These are phyloP conservation scores for Epiblema foenella DNA, from an alignment of 2,888 invertebrate species.

Conservation along the genomic window DNA sequence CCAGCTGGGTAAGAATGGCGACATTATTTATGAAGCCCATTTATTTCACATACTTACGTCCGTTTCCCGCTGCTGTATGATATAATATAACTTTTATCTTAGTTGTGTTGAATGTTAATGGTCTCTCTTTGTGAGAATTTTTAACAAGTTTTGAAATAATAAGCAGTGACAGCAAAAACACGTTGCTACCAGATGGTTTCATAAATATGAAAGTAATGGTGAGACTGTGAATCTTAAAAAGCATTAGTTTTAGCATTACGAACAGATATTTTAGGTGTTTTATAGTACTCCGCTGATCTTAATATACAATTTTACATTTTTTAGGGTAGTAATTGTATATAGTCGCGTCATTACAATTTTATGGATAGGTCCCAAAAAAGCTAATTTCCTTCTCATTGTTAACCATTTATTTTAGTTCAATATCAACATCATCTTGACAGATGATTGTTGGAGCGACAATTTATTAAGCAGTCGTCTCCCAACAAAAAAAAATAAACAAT, in stretches of 20 bases:
- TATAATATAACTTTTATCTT: constrained; percentile 26
- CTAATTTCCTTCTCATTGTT: too few species aligned
- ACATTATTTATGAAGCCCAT: constrained; percentile 35
- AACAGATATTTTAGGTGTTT: neutral
- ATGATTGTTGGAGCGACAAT: too few species aligned
- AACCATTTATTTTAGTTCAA: too few species aligned
- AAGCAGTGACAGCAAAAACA: neutral
- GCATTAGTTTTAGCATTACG: neutral
- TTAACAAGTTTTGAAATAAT: constrained; percentile 11
- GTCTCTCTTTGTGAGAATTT: neutral
- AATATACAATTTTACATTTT: neutral
- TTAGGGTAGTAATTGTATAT: too few species aligned
- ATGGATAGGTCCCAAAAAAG: too few species aligned
- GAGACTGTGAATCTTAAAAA: neutral
- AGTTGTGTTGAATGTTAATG: constrained; percentile 26
- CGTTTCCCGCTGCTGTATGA: constrained; percentile 16
- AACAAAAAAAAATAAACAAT: too few species aligned
- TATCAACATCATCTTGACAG: too few species aligned
- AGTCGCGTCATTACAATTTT: too few species aligned
- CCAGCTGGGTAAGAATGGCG: constrained; percentile 80
- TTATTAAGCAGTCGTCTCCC: too few species aligned
- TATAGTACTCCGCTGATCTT: neutral
- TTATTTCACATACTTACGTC: constrained; percentile 41
- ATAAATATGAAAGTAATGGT: neutral
- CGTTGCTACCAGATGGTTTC: neutral